Evolutionary conservation across 2,888 invertebrate species (phyloP).

Genomic region (Eupithecia subfuscata): DNA sequence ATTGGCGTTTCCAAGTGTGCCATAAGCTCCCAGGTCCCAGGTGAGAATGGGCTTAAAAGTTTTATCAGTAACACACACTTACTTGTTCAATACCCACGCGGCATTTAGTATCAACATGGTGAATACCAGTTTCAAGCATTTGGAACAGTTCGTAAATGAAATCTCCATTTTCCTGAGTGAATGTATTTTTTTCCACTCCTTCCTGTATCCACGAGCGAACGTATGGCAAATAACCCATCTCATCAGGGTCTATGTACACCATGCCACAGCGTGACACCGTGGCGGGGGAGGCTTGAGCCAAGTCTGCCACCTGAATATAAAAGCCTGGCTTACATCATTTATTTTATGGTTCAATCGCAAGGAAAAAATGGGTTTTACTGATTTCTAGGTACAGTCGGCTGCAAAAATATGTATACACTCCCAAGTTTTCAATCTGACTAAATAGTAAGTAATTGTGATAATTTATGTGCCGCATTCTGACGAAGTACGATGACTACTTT

Average conservation of each 20-base stretch:
- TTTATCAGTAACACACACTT: background rate
- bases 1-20: background rate
- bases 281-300: constrained; percentile 95
- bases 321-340: background rate
- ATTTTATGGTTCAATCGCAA: background rate
- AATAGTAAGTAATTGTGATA: no score
- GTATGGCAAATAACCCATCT: constrained; percentile 91
- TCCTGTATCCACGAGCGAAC: constrained; percentile 90
- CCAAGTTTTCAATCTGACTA: no score
- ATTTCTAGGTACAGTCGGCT: no score
- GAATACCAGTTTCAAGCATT: constrained; percentile 87
- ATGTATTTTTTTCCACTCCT: constrained; percentile 76
- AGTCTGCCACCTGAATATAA: constrained; percentile 86
- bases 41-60: background rate
- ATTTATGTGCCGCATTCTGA: no score
- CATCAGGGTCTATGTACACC: constrained; percentile 95
- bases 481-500: no score
- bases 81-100: constrained; percentile 90
- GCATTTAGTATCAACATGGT: constrained; percentile 88
- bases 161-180: constrained; percentile 84
- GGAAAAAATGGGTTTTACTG: no score
- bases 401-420: no score
- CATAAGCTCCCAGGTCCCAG: background rate
- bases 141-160: constrained; percentile 87
- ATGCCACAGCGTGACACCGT: constrained; percentile 94